Evolutionary conservation across 2,797 vertebrate genomes (phyloP), one percentile per base, ranked within the genome.

Genomic region (Brachyalestes nurse): DNA sequence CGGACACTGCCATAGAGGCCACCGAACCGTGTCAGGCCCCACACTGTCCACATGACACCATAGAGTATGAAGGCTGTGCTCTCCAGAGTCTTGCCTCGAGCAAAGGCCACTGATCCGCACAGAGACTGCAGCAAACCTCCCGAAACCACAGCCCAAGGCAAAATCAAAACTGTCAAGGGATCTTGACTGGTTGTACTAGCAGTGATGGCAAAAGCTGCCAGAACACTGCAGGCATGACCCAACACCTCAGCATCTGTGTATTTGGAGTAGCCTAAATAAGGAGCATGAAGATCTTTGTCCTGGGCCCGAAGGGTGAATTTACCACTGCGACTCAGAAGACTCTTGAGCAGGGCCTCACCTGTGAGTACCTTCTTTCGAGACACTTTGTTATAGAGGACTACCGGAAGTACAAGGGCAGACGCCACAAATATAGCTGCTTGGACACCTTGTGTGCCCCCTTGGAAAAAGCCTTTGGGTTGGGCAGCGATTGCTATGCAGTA

Each of bases 31-130:
- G 94, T 87, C 83, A 96, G 85, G 10, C 97, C 96, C 96, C 96
- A 97, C 55, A 96, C 91, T 16, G 90, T 85, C 97, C 96, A 97
- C 94, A 96, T 94, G 71, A 95, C 34, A 0, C 95, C 94, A 0
- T 97, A 96, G 49, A 97, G 88, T 51, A 94, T 90, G 84, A 97
- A 97, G 19, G 94, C 92, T 0, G 93, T 95, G 89, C 97, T 97
- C 89, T 97, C 96, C 55, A 97, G 90, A n/a, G 96, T 97, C 91
- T 97, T 97, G 69, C 96, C 96, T 28, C 95, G 89, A 60, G 96
- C 91, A 77, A 97, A 97, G 8, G 95, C 93, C 69, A 97, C 92
- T 0, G 92, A 94, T 23, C 96, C 96, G 0, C 93, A 90, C 0
- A 97, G 84, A 28, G 97, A 82, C 89, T 95, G 94, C 17, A 97